Conservation (phyloP, 2,113 vertebrate species). For the Stegastes partitus region DNA sequence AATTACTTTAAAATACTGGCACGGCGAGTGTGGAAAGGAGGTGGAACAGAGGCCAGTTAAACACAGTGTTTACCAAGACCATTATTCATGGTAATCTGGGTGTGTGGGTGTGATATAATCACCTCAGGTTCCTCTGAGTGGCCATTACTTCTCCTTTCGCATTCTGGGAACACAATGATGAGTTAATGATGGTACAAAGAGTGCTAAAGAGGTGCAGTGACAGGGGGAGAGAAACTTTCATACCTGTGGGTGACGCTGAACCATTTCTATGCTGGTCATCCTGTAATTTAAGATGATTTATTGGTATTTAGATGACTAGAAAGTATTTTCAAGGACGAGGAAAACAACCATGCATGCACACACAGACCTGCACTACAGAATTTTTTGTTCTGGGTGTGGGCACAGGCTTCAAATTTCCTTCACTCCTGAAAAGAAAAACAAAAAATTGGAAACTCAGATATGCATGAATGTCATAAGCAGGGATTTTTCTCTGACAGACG, state of each 20-base stretch:
- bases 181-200: slow-evolving; percentile 17
- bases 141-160: slow-evolving; percentile 67
- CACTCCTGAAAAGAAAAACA: slow-evolving; percentile 55
- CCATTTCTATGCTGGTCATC: background rate
- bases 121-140: slow-evolving; percentile 68
- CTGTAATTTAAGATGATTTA: slow-evolving; percentile 42
- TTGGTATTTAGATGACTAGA: slow-evolving; percentile 1
- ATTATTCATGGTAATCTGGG: slow-evolving; percentile 18
- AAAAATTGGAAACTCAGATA: background rate
- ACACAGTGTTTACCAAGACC: slow-evolving; percentile 17
- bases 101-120: slow-evolving; percentile 43
- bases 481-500: background rate
- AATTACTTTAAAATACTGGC: background rate
- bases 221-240: background rate
- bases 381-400: slow-evolving; percentile 45
- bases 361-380: slow-evolving; percentile 56
- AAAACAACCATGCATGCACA: background rate
- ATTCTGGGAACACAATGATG: slow-evolving; percentile 52
- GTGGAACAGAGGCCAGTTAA: background rate
- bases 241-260: slow-evolving; percentile 68
- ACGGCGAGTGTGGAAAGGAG: background rate
- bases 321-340: background rate
- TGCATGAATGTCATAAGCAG: slow-evolving; percentile 1
- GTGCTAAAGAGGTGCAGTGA: background rate
- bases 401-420: slow-evolving; percentile 19